Evolutionary conservation across 2,113 vertebrate species (phyloP), one percentile per base, ranked within the genome.

Genomic region (Balaenoptera acutorostrata): DNA sequence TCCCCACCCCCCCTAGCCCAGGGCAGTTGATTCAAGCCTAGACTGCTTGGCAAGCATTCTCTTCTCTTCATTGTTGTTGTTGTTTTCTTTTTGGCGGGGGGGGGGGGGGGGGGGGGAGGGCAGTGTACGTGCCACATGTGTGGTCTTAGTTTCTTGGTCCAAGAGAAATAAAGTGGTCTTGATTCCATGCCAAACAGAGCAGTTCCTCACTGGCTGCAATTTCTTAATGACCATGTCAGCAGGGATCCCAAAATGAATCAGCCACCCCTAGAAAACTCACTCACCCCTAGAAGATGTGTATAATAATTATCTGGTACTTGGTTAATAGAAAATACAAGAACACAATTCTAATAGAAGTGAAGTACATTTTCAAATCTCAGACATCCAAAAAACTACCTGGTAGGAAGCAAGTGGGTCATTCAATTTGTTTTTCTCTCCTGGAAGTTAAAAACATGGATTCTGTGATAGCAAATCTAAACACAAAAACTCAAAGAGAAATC

Each of bases 331-430:
- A 97, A 95, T 87, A 95, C 72, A 71, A 94, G 85, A 80, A 41
- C 39, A 90, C 25, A 82, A 61, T 97, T 94, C 93, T 94, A 97
- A 97, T 97, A 93, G 97, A 95, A 95, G 69, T 81, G 86, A 98
- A 97, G 92, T n/a, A 90, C 71, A 18, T 83, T 97, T 95, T 92
- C 66, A 92, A 97, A 77, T 93, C 72, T 57, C 75, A 90, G 59
- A 52, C 5, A 0, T 87, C 86, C 93, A 64, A 89, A 95, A 80
- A 83, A 23, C 69, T 92, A 71, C 46, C 63, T 82, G 68, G 49
- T 57, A 89, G 68, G 71, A 82, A 33, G 39, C 41, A 31, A 83
- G 13, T 59, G 25, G 6, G 49, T 93, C 81, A 23, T 92, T 97
- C 61, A 83, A 78, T 86, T 63, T 71, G 61, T 61, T 96, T 15